Evolutionary conservation across 2,113 vertebrate species (phyloP).

Genomic region (Oreochromis tanganicae): DNA sequence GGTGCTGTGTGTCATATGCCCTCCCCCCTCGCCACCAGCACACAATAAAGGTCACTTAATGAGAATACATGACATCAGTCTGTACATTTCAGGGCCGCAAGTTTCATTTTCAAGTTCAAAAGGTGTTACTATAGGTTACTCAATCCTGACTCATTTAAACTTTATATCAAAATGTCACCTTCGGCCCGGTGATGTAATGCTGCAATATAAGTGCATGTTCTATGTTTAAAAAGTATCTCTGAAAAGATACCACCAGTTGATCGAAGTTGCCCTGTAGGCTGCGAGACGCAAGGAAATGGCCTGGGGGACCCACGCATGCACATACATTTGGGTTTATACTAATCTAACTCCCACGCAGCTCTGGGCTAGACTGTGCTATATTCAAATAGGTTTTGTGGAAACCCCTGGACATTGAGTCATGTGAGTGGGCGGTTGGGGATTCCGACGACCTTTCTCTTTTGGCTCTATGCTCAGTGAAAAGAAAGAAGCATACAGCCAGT

Average conservation of each 20-base stretch:
- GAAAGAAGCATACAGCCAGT: constrained; percentile 1
- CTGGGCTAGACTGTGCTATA: constrained; percentile 36
- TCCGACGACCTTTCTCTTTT: constrained; percentile 65
- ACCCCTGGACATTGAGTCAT: constrained; percentile 75
- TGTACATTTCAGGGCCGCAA: not conserved
- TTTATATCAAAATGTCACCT: constrained; percentile 9
- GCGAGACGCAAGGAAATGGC: not conserved
- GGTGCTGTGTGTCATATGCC: not conserved
- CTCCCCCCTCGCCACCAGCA: not conserved
- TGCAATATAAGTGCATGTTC: not conserved
- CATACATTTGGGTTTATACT: not conserved
- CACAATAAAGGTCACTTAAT: constrained; percentile 22
- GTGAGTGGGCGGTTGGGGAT: constrained; percentile 71
- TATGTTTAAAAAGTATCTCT: not conserved
- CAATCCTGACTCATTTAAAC: constrained; percentile 41
- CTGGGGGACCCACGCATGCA: not conserved
- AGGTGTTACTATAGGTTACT: constrained; percentile 44
- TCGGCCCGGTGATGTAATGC: not conserved
- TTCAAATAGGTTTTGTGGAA: constrained; percentile 67
- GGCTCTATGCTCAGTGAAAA: not conserved
- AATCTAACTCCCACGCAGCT: not conserved
- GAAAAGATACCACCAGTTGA: not conserved
- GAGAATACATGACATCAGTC: constrained; percentile 6
- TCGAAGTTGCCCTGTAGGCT: not conserved
- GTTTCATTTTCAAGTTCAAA: constrained; percentile 37